Evolutionary conservation across 2,797 vertebrate genomes (phyloP), one percentile per base, ranked within the genome.

Genomic region (Oreochromis mossambicus): DNA sequence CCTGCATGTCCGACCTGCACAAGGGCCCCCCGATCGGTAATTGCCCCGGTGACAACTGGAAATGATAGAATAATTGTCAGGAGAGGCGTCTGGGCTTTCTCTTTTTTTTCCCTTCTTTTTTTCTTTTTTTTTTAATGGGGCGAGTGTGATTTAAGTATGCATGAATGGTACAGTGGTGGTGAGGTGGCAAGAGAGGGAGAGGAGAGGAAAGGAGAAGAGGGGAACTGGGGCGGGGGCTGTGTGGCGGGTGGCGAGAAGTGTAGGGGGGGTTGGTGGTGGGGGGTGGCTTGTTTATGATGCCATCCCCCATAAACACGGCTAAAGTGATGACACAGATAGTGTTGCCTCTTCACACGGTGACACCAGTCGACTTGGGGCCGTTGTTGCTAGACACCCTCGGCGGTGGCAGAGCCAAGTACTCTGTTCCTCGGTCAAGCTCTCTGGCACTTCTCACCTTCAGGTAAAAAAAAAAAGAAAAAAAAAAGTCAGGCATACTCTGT

Each of bases 21-120:
- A 96, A 97, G 97, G 96, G 97, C 87, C 96, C 96, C 96, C 96
- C 89, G 95, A 95, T 97, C 96, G 96, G 96, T 98, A 98, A 99
- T 98, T 99, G 97, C 97, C 97, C 91, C 96, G 96, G 98, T 98
- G 98, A 98, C 98, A 99, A 98, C 97, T 98, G 97, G 97, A 99
- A 98, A 98, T 98, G 98, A 98, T 98, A 98, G 97, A 99, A 98
- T 99, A 98, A 99, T 99, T 99, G 98, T 99, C 97, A 98, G 97
- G 97, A 98, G 97, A 97, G 97, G 96, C 96, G 95, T 92, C 89
- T 92, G 83, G 85, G 88, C 90, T 93, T 92, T 93, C 84, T 83
- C 48, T 29, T 14, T 41, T 80, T 77, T 36, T 75, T 61, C 79
- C 80, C 58, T 97, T 97, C 5, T 66, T 66, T n/a, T 63, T 38